Conservation (phyloP, 2,797 vertebrate genomes). For the Benthosema pterotum region DNA sequence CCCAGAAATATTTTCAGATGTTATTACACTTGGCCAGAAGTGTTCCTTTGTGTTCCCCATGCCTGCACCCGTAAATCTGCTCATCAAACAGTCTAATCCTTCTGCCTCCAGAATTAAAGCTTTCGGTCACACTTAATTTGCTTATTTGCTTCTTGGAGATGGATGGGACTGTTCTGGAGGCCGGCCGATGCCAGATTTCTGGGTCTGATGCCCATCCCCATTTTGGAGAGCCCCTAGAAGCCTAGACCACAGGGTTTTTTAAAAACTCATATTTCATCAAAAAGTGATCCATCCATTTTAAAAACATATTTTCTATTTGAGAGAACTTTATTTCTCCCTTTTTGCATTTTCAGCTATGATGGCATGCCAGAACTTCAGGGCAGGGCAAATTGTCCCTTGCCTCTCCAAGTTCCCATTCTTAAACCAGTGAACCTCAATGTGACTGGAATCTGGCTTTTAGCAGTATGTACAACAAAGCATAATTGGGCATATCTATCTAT, state of each 20-base stretch:
- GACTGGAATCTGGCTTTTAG: not conserved
- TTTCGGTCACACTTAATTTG: conserved; percentile 84
- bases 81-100: conserved; percentile 84
- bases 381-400: too few relatives aligned
- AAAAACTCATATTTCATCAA: too few relatives aligned
- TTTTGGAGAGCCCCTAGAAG: too few relatives aligned
- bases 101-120: conserved; percentile 80
- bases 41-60: conserved; percentile 81
- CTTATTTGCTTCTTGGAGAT: conserved; percentile 81
- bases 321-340: too few relatives aligned
- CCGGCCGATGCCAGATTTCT: too few relatives aligned
- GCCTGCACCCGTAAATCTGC: conserved; percentile 81
- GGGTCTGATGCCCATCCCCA: too few relatives aligned
- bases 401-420: conserved; percentile 9
- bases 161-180: conserved; percentile 62
- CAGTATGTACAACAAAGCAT: too few relatives aligned
- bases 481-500: too few relatives aligned
- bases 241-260: too few relatives aligned
- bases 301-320: too few relatives aligned
- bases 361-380: too few relatives aligned
- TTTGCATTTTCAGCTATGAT: conserved; percentile 1
- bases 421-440: conserved; percentile 41
- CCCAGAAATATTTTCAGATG: conserved; percentile 81
- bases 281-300: too few relatives aligned
- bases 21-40: conserved; percentile 79